phyloP scores from a whole-genome alignment of 2,888 invertebrate genomes.

The Monopis laevigella region DNA sequence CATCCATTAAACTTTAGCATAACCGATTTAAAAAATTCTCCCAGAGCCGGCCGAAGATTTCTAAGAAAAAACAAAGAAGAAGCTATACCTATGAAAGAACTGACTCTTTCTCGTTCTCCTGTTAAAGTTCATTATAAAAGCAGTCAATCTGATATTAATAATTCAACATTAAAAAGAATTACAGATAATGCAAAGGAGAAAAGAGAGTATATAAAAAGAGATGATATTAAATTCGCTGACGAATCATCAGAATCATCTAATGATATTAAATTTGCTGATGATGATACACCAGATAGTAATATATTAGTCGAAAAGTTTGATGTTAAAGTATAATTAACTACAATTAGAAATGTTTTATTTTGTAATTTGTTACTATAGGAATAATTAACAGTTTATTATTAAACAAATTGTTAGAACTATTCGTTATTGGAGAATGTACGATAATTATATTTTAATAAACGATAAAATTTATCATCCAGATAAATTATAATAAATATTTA shows the following conservation, averaged over 20 bases:
- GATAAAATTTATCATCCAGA: no score
- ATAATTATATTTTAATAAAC: no score
- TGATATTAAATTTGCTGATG: slow-evolving; percentile 51
- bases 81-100: slow-evolving; percentile 50
- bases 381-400: no score
- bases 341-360: background rate
- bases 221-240: slow-evolving; percentile 69
- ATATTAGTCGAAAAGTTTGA: slow-evolving; percentile 47
- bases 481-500: no score
- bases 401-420: background rate
- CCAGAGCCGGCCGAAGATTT: slow-evolving; percentile 38
- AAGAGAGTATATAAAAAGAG: slow-evolving; percentile 58
- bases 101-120: slow-evolving; percentile 46
- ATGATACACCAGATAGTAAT: slow-evolving; percentile 59
- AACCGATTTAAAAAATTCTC: slow-evolving; percentile 52
- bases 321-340: slow-evolving; percentile 37
- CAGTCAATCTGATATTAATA: slow-evolving; percentile 34
- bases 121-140: slow-evolving; percentile 44
- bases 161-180: slow-evolving; percentile 68
- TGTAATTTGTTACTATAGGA: background rate
- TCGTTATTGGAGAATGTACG: background rate
- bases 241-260: slow-evolving; percentile 70
- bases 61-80: slow-evolving; percentile 40
- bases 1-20: slow-evolving; percentile 61
- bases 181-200: slow-evolving; percentile 73